These are phyloP conservation scores for Microvelia longipes DNA, from an alignment of 1,140 invertebrate genomes.

Conservation along the genomic window DNA sequence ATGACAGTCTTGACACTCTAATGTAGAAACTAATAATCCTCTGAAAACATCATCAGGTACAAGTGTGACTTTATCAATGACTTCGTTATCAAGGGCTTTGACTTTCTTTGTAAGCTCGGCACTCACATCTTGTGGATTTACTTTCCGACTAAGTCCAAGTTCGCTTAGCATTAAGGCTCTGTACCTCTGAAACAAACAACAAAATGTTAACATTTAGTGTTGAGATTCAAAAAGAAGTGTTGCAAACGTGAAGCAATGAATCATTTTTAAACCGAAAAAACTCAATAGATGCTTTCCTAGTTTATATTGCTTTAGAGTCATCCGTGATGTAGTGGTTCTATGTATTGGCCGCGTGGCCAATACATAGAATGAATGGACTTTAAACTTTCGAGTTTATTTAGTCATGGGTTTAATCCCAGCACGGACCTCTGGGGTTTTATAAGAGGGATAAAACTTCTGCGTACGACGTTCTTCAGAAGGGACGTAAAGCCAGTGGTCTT, in stretches of 20 bases:
- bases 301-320: not conserved
- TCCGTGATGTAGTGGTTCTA: not conserved
- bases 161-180: conserved; percentile 55
- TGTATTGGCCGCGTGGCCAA: not conserved
- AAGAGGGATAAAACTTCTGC: too few relatives aligned
- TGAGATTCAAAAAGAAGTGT: not conserved
- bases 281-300: not conserved
- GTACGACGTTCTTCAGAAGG: too few relatives aligned
- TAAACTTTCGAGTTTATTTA: too few relatives aligned
- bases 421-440: too few relatives aligned
- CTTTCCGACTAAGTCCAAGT: conserved; percentile 47
- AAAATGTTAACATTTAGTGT: too few relatives aligned
- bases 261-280: not conserved
- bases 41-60: conserved; percentile 51
- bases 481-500: too few relatives aligned
- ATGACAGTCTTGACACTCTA: conserved; percentile 77
- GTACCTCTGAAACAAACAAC: conserved; percentile 44
- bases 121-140: conserved; percentile 49
- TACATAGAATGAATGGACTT: too few relatives aligned
- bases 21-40: conserved; percentile 72
- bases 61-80: conserved; percentile 18
- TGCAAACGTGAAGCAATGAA: not conserved
- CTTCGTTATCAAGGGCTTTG: conserved; percentile 32
- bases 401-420: too few relatives aligned
- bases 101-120: conserved; percentile 54